Base-by-base conservation (phyloP, 2,113 vertebrate species). In the Chloebia gouldiae region DNA sequence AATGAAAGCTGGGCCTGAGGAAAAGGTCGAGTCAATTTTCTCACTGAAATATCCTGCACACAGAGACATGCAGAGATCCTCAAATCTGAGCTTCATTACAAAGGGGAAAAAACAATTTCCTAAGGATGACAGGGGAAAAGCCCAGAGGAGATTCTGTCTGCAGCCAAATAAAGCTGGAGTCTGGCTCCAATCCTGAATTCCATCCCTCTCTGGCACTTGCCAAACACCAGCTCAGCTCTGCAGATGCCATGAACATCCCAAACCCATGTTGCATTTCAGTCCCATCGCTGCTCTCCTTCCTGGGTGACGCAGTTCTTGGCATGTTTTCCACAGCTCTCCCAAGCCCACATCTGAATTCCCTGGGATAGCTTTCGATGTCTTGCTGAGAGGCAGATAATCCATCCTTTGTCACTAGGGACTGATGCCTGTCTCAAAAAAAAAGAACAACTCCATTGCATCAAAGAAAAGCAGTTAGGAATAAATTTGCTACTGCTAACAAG, bases 381-480 rank as follows among this genome's bases (percentile, higher is more conserved):
- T n/a, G 68, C 60, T 63, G 92, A 65, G 92, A 93, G 81, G 75
- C 63, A 68, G 88, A 93, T 95, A 93, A 94, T 96, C 87, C 87
- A 63, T 64, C 71, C 92, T 94, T 95, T 95, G 95, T 96, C 94
- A 56, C 51, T 3, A 3, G 25, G 81, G 81, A 60, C 75, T 80
- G 94, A 93, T 86, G 47, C 59, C 71, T 77, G 70, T 75, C 92
- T 87, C 21, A 0, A 21, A 17, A 37, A 37, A 65, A 91, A 91
- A 73, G 68, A 93, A 91, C 81, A 92, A 86, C 90, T 92, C 59
- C 24, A 70, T 64, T 77, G 66, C 63, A 83, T 69, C 79, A 92
- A 65, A 83, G 90, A 37, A 47, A 96, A 95, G 50, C 66, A 85
- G 76, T 68, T 56, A 79, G 76, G 81, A 73, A 76, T 72, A 35